Evolutionary conservation across 2,797 vertebrate species (phyloP), one percentile per base, ranked within the genome.

Genomic region (Protosalanx chinensis): DNA sequence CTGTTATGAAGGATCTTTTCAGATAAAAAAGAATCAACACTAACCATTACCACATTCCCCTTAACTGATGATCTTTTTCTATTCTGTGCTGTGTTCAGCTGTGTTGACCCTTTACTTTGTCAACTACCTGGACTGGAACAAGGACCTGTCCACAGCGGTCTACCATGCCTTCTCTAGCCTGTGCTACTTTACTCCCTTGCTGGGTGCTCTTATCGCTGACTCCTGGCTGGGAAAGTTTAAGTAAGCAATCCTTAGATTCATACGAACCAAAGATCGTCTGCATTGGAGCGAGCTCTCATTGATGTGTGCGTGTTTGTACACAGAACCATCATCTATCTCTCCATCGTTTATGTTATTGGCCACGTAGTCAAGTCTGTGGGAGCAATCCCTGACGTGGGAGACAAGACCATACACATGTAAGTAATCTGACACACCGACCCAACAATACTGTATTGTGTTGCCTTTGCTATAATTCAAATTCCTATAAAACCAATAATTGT

Each of bases 311-410:
- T 75, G 30, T 67, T 84, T 61, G 77, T 79, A 85, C 32, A 76
- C 93, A 99, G 97, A 91, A 99, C 97, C 67, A 98, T 99, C 91
- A 92, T 98, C 87, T 97, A 94, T 88, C 94, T 99, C 79, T 99
- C 97, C 76, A 78, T 98, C 67, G 86, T 99, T 30, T 99, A 99
- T 51, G 94, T 98, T 77, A 82, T 96, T 60, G 97, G 97, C 67
- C 97, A 99, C 63, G 89, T 98, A 86, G 81, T 99, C 70, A 99
- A 98, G 88, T 97, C 97, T 27, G 87, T 98, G 6, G 96, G 95
- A 58, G 95, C 97, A 57, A 95, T 99, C 81, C 96, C 96, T 71
- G 83, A 87, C 1, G 83, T 98, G 37, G 97, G 97, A 64, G 90
- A 88, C 88, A 90, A 51, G 10, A 79, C 66, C 0, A n/a, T 90